Evolutionary conservation across 1,140 invertebrate genomes (phyloP).

Genomic region (Chionoecetes opilio): DNA sequence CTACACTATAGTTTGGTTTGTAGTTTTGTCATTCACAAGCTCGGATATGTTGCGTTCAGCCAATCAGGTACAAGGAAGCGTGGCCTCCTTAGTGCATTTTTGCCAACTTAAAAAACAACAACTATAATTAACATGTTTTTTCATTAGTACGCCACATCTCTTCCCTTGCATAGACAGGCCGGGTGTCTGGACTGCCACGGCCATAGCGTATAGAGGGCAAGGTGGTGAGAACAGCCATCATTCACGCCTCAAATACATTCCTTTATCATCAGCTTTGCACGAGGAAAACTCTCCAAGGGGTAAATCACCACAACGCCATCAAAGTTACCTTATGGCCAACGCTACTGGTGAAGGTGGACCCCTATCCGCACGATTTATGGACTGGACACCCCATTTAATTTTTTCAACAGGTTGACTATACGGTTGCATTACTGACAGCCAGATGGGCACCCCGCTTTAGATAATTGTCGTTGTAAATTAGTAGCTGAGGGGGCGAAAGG

Average conservation of each 20-base stretch:
- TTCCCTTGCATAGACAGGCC: no score
- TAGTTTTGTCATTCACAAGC: no score
- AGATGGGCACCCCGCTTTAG: slow-evolving; percentile 46
- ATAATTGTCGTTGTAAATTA: slow-evolving; percentile 59
- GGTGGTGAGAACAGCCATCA: not conserved
- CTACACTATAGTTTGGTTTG: no score
- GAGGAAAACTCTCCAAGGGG: not conserved
- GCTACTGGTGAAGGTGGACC: slow-evolving; percentile 62
- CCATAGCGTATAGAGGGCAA: not conserved
- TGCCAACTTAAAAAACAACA: no score
- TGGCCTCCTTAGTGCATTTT: no score
- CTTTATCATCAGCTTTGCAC: not conserved
- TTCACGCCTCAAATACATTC: not conserved
- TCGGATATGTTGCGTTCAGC: no score
- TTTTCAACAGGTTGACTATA: slow-evolving; percentile 56
- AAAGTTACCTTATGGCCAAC: slow-evolving; percentile 31
- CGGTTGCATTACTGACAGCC: slow-evolving; percentile 64
- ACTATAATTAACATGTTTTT: not conserved
- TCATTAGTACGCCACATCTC: not conserved
- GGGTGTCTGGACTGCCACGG: no score
- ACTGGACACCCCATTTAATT: slow-evolving; percentile 61
- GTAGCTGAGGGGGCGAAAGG: not conserved
- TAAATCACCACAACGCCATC: slow-evolving; percentile 54
- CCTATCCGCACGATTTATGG: slow-evolving; percentile 37
- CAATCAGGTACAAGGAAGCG: no score